These are phyloP conservation scores for Zoanthus sociatus DNA, from an alignment of 92 coral and sea anemone genomes.

Conservation along the genomic window DNA sequence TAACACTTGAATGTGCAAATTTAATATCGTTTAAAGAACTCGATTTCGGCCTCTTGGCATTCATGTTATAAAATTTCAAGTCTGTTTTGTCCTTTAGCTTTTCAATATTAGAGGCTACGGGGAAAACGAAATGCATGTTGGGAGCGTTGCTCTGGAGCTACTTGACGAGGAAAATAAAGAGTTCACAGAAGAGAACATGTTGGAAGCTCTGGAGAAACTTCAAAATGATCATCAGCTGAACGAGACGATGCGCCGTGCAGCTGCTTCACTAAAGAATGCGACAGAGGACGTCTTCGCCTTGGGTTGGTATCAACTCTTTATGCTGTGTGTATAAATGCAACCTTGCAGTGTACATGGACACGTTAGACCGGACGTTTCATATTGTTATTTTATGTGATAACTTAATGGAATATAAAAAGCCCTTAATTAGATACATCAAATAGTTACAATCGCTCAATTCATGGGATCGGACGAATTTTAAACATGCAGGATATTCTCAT, in stretches of 20 bases:
- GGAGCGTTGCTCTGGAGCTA: not conserved
- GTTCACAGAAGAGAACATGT: not conserved
- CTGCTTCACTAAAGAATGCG: not conserved
- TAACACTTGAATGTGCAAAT: too few relatives aligned
- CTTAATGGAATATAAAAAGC: too few relatives aligned
- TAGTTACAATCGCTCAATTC: too few relatives aligned
- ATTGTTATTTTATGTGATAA: too few relatives aligned
- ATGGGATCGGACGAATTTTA: too few relatives aligned
- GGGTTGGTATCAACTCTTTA: not conserved
- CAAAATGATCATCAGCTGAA: not conserved
- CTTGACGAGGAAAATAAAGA: slow-evolving; percentile 3
- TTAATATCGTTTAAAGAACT: too few relatives aligned
- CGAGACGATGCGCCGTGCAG: slow-evolving; percentile 2
- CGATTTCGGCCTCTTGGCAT: too few relatives aligned
- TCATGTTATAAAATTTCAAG: not conserved
- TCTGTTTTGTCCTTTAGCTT: not conserved
- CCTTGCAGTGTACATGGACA: too few relatives aligned
- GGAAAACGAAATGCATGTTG: not conserved
- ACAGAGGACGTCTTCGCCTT: slow-evolving; percentile 2
- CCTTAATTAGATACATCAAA: too few relatives aligned
- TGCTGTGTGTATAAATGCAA: not conserved
- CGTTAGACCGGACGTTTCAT: too few relatives aligned
- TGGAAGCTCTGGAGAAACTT: not conserved
- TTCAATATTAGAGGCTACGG: not conserved
- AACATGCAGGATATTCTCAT: too few relatives aligned